Conservation (phyloP, 2,888 invertebrate genomes). For the Coleophora deauratella region DNA sequence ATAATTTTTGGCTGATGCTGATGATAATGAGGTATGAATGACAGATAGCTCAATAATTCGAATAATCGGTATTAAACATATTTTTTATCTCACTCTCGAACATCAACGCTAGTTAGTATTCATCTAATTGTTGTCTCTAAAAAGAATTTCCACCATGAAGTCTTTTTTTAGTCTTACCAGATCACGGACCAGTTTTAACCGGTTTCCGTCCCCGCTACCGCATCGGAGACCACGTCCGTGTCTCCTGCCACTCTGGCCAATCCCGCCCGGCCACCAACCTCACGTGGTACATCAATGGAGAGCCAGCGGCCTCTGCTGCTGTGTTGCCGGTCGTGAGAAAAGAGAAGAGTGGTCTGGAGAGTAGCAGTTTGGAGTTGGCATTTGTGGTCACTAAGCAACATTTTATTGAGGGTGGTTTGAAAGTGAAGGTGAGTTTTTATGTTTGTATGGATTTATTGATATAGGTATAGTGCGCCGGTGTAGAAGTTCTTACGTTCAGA, state of each 20-base stretch:
- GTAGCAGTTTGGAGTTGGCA: constrained; percentile 83
- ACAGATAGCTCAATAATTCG: no score
- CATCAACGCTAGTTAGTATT: no score
- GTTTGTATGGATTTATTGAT: neutral
- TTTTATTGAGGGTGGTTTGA: constrained; percentile 89
- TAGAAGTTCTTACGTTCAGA: no score
- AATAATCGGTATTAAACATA: no score
- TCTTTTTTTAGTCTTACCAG: constrained; percentile 80
- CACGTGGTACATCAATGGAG: constrained; percentile 91
- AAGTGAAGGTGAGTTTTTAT: constrained; percentile 77
- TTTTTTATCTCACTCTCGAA: no score
- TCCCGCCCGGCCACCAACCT: constrained; percentile 88
- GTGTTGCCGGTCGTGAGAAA: constrained; percentile 65
- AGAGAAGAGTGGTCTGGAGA: constrained; percentile 80
- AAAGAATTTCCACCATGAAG: no score
- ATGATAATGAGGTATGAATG: no score
- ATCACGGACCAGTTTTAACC: constrained; percentile 86
- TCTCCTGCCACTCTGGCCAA: constrained; percentile 88
- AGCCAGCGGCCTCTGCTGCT: constrained; percentile 76
- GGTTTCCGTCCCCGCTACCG: constrained; percentile 88
- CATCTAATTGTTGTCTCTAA: no score
- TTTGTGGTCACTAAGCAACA: constrained; percentile 87
- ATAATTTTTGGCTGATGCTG: no score
- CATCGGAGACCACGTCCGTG: constrained; percentile 85
- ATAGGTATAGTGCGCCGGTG: no score